Percentiles rank a stretch among this genome's conserved stretches.
Conservation (phyloP, 2,797 vertebrate species). For the Pelobates cultripes region DNA sequence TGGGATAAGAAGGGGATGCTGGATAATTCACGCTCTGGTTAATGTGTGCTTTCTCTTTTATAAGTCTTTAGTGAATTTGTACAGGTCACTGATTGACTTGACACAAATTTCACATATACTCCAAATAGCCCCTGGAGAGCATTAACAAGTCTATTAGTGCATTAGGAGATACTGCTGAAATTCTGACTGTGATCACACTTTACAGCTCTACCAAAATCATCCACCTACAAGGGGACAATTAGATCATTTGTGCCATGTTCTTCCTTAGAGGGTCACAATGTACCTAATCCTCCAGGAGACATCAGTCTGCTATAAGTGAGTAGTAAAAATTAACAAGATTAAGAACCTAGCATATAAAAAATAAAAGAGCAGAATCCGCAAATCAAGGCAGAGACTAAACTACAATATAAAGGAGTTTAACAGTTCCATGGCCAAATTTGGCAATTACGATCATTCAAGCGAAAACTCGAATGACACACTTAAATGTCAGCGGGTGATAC, state of each 20-base stretch:
- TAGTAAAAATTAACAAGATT: constrained; percentile 52
- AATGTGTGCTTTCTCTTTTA: constrained; percentile 30
- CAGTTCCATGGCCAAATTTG: not conserved
- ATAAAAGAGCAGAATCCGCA: not conserved
- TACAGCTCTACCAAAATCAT: constrained; percentile 37
- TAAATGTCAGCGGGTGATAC: not conserved
- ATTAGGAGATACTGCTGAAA: constrained; percentile 25
- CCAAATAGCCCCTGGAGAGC: constrained; percentile 46
- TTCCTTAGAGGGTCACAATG: constrained; percentile 43
- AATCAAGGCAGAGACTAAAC: not conserved
- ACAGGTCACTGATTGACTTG: constrained; percentile 51
- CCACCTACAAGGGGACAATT: constrained; percentile 49
- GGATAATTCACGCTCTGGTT: constrained; percentile 40
- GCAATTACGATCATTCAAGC: not conserved
- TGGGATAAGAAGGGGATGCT: not conserved
- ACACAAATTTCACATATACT: constrained; percentile 44
- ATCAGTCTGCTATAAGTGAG: constrained; percentile 48
- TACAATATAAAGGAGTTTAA: not conserved
- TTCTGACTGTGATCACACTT: constrained; percentile 42
- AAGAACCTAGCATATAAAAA: constrained; percentile 1
- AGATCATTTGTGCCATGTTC: constrained; percentile 41
- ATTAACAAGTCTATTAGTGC: constrained; percentile 39
- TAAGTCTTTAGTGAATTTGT: constrained; percentile 41
- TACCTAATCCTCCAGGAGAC: constrained; percentile 39
- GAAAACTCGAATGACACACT: not conserved